Percentiles rank a stretch among this genome's conserved stretches.
phyloP scores from a whole-genome alignment of 1,140 invertebrate genomes.

The Leptinotarsa texana region DNA sequence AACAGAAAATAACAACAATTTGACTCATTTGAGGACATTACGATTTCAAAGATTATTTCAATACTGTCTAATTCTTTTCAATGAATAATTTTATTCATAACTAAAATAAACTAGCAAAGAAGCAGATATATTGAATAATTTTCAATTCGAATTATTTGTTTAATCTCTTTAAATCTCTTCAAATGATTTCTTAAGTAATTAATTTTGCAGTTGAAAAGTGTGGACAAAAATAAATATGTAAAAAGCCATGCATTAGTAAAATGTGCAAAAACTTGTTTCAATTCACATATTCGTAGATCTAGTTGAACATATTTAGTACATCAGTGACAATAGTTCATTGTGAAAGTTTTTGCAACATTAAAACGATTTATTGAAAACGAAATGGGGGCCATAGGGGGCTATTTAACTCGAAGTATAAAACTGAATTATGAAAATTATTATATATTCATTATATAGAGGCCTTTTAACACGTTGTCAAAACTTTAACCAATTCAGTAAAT shows the following conservation, averaged over 20 bases:
- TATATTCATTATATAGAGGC: slow-evolving; percentile 21
- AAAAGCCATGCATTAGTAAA: slow-evolving; percentile 18
- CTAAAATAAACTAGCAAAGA: no score
- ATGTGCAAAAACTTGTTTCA: slow-evolving; percentile 27
- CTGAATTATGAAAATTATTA: slow-evolving; percentile 9
- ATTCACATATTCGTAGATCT: slow-evolving; percentile 22
- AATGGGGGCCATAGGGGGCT: slow-evolving; percentile 37
- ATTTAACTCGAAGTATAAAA: slow-evolving; percentile 21
- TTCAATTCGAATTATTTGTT: no score
- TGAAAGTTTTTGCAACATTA: neutral
- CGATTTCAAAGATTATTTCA: no score
- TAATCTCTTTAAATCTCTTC: no score
- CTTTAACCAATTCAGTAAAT: slow-evolving; percentile 8
- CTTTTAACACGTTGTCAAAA: slow-evolving; percentile 19
- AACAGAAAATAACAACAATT: no score
- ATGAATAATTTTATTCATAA: no score
- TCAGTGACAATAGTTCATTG: slow-evolving; percentile 7
- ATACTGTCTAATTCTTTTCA: no score
- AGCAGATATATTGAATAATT: no score
- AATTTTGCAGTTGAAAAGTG: no score
- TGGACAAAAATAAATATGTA: neutral
- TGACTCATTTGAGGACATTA: no score
- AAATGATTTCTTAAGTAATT: no score
- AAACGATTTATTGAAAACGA: neutral
- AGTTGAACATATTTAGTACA: neutral